Conservation (phyloP, 2,888 invertebrate genomes). For the Cephonodes hylas region DNA sequence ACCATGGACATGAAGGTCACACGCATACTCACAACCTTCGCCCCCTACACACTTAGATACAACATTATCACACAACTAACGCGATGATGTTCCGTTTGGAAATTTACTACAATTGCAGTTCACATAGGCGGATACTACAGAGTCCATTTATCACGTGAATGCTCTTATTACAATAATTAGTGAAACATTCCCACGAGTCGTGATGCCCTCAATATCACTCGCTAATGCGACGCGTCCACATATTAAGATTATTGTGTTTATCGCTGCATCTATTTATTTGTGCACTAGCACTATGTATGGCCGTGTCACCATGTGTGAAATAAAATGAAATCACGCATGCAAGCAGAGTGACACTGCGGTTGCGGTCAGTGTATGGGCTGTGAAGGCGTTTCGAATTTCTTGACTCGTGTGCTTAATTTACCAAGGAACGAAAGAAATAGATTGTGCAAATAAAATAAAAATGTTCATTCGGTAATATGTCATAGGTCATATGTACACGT, state of each 20-base stretch:
- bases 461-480: no score
- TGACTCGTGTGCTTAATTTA: not conserved
- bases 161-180: not conserved
- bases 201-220: conserved; percentile 1
- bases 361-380: not conserved
- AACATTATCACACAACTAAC: not conserved
- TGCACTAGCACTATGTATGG: not conserved
- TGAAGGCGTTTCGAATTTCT: not conserved
- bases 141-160: not conserved
- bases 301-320: not conserved
- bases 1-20: conserved; percentile 87
- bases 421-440: not conserved
- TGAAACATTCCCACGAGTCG: not conserved
- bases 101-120: not conserved
- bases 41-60: no score
- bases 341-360: not conserved
- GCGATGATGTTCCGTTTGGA: not conserved
- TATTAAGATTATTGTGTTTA: conserved; percentile 13
- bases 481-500: no score
- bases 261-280: not conserved
- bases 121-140: not conserved
- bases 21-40: not conserved
- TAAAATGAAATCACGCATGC: not conserved
- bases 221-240: conserved; percentile 1
- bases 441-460: no score